A percentile compares a stretch with the other conserved stretches of the same genome.
Conservation (phyloP, 2,888 invertebrate genomes). For the Lucinisca nassula region DNA sequence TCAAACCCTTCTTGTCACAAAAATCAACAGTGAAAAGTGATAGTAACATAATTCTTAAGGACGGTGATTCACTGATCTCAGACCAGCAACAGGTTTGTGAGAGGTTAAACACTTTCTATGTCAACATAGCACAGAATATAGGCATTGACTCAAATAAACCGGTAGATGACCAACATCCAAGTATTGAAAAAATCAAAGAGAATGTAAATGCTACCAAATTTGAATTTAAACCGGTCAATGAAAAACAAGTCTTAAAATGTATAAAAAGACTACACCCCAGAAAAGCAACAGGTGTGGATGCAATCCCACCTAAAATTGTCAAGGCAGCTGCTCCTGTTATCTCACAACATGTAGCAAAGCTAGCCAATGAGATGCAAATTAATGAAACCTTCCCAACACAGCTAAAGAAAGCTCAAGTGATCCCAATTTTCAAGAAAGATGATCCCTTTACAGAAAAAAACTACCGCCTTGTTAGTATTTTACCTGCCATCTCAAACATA, state of each 20-base stretch:
- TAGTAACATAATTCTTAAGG: constrained; percentile 10
- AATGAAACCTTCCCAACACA: too few species aligned
- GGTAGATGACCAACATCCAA: neutral
- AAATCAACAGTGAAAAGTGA: neutral
- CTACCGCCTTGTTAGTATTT: too few species aligned
- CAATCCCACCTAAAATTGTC: too few species aligned
- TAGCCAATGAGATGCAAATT: too few species aligned
- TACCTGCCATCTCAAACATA: too few species aligned
- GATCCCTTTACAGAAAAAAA: too few species aligned
- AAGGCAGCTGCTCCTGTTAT: too few species aligned
- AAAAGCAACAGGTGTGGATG: constrained; percentile 36
- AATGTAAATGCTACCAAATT: neutral
- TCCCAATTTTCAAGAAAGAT: too few species aligned
- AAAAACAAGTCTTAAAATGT: neutral
- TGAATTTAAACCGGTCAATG: neutral
- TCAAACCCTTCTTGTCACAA: neutral
- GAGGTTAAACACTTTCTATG: constrained; percentile 31
- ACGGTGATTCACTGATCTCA: neutral
- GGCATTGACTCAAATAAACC: neutral
- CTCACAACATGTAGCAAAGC: too few species aligned
- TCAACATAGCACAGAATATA: constrained; percentile 29
- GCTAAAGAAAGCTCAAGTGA: too few species aligned
- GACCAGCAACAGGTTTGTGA: constrained; percentile 14
- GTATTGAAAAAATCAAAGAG: constrained; percentile 8
- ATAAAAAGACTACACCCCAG: neutral